Evolutionary conservation across 2,113 vertebrate species (phyloP), one percentile per base, ranked within the genome.

Genomic region (Albula glossodonta): DNA sequence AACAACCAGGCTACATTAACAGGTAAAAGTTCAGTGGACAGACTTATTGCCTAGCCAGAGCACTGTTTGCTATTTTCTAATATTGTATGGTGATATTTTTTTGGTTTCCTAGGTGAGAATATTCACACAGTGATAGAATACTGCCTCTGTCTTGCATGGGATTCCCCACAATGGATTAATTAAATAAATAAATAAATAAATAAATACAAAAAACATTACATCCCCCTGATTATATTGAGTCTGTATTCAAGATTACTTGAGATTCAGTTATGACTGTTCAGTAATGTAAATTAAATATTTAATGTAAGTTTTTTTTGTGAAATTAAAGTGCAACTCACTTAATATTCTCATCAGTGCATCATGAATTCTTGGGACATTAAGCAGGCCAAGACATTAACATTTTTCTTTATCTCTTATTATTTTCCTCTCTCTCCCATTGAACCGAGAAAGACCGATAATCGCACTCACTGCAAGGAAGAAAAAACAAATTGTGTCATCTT

Each of bases 111-210:
- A 22, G 60, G 15, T 19, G 17, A 19, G 60, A 19, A 63, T 13
- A n/a, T n/a, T n/a, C n/a, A n/a, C n/a, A n/a, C n/a, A n/a, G n/a
- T n/a, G n/a, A n/a, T n/a, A n/a, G n/a, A n/a, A n/a, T n/a, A n/a
- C n/a, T n/a, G n/a, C n/a, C n/a, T n/a, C n/a, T 84, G 51, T 15
- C 6, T 77, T 70, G 41, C 49, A 84, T 50, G 63, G 83, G 19
- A 56, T 11, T 56, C 53, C 53, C 11, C 77, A 81, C 31, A 53
- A 83, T 88, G 86, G 51, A 57, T 70, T 31, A 63, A 78, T 89
- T 80, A 49, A 51, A 85, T 80, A 4, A 8, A 74, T 48, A 74
- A 81, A 53, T 70, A 81, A 6, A 86, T 41, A 57, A 60, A n/a
- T 53, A 79, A 81, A 70, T 83, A 77, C 85, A 6, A 82, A 52